phyloP scores from a whole-genome alignment of 2,797 vertebrate species.

The Girardinus metallicus region DNA sequence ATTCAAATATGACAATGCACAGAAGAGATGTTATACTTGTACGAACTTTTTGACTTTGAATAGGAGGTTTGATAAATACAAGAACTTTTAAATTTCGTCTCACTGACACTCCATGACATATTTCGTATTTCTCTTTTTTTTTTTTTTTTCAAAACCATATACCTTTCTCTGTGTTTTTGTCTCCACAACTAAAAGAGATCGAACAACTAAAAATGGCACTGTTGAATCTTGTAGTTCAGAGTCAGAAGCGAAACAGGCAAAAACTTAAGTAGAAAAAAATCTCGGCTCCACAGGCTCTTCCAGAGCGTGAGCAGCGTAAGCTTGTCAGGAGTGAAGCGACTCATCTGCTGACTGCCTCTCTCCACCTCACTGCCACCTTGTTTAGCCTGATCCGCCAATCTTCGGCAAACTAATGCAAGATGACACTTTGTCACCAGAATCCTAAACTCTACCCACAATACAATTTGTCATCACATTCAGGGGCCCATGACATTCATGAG shows the following conservation, averaged over 20 bases:
- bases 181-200: not conserved
- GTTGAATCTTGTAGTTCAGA: conserved; percentile 16
- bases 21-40: conserved; percentile 25
- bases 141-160: not conserved
- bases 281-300: conserved; percentile 32
- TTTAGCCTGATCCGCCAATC: conserved; percentile 73
- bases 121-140: not conserved
- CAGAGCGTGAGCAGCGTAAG: conserved; percentile 28
- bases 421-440: conserved; percentile 77
- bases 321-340: conserved; percentile 47
- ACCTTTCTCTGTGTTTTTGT: conserved; percentile 12
- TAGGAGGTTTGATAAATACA: conserved; percentile 41
- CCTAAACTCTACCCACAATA: conserved; percentile 71
- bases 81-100: conserved; percentile 47
- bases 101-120: conserved; percentile 35
- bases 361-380: conserved; percentile 74
- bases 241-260: conserved; percentile 15
- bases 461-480: conserved; percentile 74
- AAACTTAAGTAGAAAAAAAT: conserved; percentile 22
- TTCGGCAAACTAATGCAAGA: conserved; percentile 71
- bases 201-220: conserved; percentile 18
- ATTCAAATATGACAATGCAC: conserved; percentile 45
- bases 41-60: conserved; percentile 35
- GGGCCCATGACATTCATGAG: conserved; percentile 71
- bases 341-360: conserved; percentile 52